Conservation (phyloP, 2,113 vertebrate species). For the Azemiops feae region DNA sequence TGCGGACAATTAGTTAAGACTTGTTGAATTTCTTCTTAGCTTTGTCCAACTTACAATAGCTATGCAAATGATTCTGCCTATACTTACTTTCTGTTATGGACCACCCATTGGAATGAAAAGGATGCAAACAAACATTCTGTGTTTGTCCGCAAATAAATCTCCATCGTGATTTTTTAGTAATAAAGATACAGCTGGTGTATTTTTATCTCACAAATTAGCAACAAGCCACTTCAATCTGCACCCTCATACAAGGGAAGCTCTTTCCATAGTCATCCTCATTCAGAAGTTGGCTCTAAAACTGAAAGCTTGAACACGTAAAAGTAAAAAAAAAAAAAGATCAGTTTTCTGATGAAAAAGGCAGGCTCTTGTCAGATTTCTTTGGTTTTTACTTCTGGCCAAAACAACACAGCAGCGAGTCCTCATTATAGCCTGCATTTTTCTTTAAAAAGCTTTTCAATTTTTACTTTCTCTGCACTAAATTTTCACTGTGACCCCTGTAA, state of each 20-base stretch:
- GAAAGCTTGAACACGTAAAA: background rate
- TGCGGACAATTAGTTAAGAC: background rate
- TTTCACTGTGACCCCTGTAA: slow-evolving; percentile 25
- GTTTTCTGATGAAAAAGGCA: background rate
- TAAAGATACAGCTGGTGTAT: background rate
- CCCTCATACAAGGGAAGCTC: background rate
- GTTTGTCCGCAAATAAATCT: background rate
- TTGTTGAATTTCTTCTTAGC: slow-evolving; percentile 29
- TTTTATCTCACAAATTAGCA: background rate
- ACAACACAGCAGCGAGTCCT: slow-evolving; percentile 26
- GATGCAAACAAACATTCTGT: background rate
- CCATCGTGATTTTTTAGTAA: background rate
- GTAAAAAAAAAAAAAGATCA: slow-evolving; percentile 8
- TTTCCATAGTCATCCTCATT: background rate
- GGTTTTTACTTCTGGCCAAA: slow-evolving; percentile 24
- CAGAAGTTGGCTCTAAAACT: background rate
- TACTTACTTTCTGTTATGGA: background rate
- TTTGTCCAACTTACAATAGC: background rate
- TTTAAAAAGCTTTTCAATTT: background rate
- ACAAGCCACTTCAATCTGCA: background rate
- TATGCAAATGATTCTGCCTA: slow-evolving; percentile 12
- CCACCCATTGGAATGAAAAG: background rate
- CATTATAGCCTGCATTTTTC: slow-evolving; percentile 26
- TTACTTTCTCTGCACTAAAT: slow-evolving; percentile 15
- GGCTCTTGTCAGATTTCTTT: slow-evolving; percentile 14